Base-by-base conservation (phyloP, 2,888 invertebrate genomes). In the Orthonychiurus folsomi region DNA sequence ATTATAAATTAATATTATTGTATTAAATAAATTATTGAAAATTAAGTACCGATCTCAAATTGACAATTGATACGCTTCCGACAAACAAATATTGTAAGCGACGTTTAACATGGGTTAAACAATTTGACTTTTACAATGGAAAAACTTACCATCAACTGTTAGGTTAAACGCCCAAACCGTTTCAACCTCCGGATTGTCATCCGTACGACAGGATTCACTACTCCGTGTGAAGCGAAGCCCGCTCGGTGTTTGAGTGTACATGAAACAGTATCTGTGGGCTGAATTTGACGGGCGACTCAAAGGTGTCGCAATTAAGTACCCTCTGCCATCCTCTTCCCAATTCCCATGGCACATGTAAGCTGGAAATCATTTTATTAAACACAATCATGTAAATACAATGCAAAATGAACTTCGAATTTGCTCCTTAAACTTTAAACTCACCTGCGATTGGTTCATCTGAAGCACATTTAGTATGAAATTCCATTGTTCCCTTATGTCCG, bases 331-430 rank as follows among this genome's bases (percentile, higher is more conserved):
- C 67, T 84, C 84, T 69, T 81, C 79, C 87, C 88, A 88, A 75
- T 83, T 84, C 56, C 87, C 88, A 75, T 86, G 85, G 75, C 88
- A 88, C 0, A 83, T 83, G 77, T 85, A 87, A 55, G 82, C 86
- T 85, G 79, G 1, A 76, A 48, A 87, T n/a, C n/a, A n/a, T n/a
- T n/a, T n/a, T n/a, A n/a, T n/a, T n/a, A n/a, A n/a, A n/a, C n/a
- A n/a, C n/a, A n/a, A n/a, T n/a, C n/a, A n/a, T n/a, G n/a, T n/a
- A n/a, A n/a, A n/a, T n/a, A n/a, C n/a, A n/a, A n/a, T n/a, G n/a
- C n/a, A n/a, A n/a, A n/a, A n/a, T n/a, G n/a, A n/a, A n/a, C n/a
- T n/a, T 47, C 48, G 48, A 15, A n/a, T n/a, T n/a, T n/a, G n/a
- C n/a, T n/a, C n/a, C n/a, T n/a, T n/a, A n/a, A n/a, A n/a, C n/a